A percentile compares a stretch with the other conserved stretches of the same genome.
phyloP scores from a whole-genome alignment of 2,797 vertebrate species.

The Sebastes baramenuke region DNA sequence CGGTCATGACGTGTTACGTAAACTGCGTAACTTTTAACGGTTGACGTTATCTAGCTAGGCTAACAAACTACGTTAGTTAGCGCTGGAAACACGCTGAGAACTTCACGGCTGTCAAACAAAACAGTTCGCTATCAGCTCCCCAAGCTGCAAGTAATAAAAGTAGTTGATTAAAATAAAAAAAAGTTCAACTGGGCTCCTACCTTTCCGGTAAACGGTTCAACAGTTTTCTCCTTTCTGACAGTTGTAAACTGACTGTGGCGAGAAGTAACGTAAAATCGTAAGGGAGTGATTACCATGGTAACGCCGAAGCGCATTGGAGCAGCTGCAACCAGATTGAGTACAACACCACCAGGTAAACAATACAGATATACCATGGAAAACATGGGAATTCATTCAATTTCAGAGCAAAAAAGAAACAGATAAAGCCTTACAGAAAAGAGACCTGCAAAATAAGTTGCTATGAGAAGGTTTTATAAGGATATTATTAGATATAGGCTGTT shows the following conservation, averaged over 20 bases:
- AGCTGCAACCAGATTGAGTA: conserved; percentile 21
- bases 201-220: conserved; percentile 22
- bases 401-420: background rate
- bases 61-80: background rate
- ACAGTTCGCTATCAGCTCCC: background rate
- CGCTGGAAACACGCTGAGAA: background rate
- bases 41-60: background rate
- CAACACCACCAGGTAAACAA: conserved; percentile 11
- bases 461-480: too few relatives aligned
- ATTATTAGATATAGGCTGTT: too few relatives aligned
- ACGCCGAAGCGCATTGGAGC: conserved; percentile 64
- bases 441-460: too few relatives aligned
- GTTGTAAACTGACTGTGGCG: conserved; percentile 16
- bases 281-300: conserved; percentile 77
- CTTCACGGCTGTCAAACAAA: background rate
- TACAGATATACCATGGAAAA: background rate
- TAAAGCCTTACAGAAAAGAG: background rate
- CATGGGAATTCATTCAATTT: background rate
- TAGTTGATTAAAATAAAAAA: background rate
- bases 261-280: conserved; percentile 62
- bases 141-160: background rate
- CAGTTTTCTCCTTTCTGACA: conserved; percentile 28
- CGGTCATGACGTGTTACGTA: background rate
- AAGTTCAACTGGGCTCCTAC: conserved; percentile 27
- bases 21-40: background rate